Base-by-base conservation (phyloP, 2,888 invertebrate genomes). In the Microctonus brassicae region DNA sequence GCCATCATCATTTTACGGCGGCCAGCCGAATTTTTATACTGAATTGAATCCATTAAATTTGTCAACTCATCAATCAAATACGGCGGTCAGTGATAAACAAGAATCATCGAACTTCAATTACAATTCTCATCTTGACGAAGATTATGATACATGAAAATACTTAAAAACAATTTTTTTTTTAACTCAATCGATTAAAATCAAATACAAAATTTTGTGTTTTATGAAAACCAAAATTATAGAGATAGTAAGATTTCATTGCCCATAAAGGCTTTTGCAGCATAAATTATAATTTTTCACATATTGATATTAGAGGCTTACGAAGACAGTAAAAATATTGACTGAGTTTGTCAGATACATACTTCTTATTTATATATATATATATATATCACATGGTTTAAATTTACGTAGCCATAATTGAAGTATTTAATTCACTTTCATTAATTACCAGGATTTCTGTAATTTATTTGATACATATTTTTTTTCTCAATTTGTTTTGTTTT, bases 11-110 rank as follows among this genome's bases (percentile, higher is more conserved):
- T 87, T 84, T 76, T 80, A 82, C 77, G 80, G 83, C 75, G 83
- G 80, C 71, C 86, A 86, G 79, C 87, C 87, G 73, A 87, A 87
- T 75, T 87, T 87, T 81, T 87, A 87, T 76, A 87, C 84, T 5
- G 87, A 87, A 79, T 76, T 87, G 53, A 84, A 87, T 75, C 83
- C 86, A 36, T 75, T 79, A 57, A 83, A 81, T 78, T 63, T 82
- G 69, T 81, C 80, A 73, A 80, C 78, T 69, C 81, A 79, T 70
- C 55, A 78, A 53, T 70, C 78, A 20, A 75, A 62, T 72, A 74
- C 75, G 55, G 79, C 75, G 55, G 79, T 76, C 64, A 55, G 80
- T 22, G 75, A 76, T 57, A 81, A 80, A 74, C 82, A 81, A 58
- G 77, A 84, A 47, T 82, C 84, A 62, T 82, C 84, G 55, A 86